phyloP scores from a whole-genome alignment of 2,113 vertebrate genomes.

The Cichladusa arquata region DNA sequence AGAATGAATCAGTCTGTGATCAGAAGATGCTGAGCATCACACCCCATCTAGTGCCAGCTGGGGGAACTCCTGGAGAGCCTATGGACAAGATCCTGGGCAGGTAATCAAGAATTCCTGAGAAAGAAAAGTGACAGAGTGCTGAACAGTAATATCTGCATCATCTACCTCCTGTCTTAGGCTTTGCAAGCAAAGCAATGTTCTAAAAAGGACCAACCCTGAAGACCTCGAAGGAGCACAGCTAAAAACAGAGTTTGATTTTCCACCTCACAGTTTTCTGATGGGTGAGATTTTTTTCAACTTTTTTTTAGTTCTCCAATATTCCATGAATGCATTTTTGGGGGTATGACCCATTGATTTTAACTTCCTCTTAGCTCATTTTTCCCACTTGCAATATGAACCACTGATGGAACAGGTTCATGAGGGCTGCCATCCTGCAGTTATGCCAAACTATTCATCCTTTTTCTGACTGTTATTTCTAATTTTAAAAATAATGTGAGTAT shows the following conservation, averaged over 20 bases:
- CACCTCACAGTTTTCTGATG: background rate
- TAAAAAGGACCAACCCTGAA: background rate
- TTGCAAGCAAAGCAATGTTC: background rate
- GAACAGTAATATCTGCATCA: background rate
- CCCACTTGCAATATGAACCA: background rate
- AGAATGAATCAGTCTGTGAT: background rate
- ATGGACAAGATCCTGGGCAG: background rate
- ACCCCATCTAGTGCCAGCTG: conserved; percentile 19
- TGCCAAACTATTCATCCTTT: background rate
- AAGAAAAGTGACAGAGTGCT: background rate
- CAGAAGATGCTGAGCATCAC: background rate
- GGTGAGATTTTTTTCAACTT: background rate
- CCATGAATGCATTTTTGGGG: background rate
- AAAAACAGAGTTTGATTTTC: background rate
- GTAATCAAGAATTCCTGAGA: background rate
- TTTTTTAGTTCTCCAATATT: background rate
- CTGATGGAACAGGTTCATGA: background rate
- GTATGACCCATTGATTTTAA: background rate
- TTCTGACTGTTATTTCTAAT: background rate
- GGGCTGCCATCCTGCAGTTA: background rate
- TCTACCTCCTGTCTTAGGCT: background rate
- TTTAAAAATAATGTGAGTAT: background rate
- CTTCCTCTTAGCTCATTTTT: background rate
- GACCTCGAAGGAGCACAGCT: background rate
- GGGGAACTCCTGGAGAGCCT: background rate